Conservation (phyloP, 1,140 invertebrate species). For the Drosophila pseudoananassae region DNA sequence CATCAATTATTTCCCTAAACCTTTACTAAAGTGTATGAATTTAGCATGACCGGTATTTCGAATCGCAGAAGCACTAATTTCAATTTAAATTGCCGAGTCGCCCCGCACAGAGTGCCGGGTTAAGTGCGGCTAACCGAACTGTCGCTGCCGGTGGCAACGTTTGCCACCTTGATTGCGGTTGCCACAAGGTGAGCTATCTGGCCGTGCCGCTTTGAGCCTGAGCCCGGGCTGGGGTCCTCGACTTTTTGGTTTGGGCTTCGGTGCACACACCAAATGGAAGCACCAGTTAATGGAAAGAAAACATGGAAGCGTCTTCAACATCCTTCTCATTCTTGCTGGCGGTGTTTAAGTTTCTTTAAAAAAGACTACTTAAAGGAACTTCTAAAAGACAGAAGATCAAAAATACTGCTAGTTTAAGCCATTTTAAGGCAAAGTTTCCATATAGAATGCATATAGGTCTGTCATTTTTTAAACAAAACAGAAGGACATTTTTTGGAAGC, state of each 20-base stretch:
- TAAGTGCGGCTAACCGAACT: conserved; percentile 51
- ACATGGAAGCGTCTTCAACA: conserved; percentile 7
- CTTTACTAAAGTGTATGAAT: neutral
- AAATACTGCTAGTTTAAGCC: too few species aligned
- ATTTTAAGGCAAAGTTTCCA: too few species aligned
- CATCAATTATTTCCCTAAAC: neutral
- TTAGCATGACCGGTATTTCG: neutral
- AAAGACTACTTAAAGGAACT: neutral
- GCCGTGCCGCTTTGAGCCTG: neutral
- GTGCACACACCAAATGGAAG: conserved; percentile 1
- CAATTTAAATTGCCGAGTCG: conserved; percentile 44
- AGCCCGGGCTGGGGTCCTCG: conserved; percentile 1
- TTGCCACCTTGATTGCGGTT: conserved; percentile 57
- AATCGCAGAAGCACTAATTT: conserved; percentile 39
- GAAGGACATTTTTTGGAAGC: neutral
- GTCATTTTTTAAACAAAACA: neutral
- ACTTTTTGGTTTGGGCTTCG: neutral
- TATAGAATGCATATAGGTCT: too few species aligned
- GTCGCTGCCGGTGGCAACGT: conserved; percentile 38
- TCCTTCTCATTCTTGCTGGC: neutral
- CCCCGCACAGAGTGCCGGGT: conserved; percentile 20
- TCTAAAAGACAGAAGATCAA: neutral
- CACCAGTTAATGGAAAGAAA: conserved; percentile 27
- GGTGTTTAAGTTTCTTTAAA: neutral
- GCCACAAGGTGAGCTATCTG: neutral